These are phyloP conservation scores for Polylopha cassiicola DNA, from an alignment of 2,888 invertebrate genomes.

Conservation along the genomic window DNA sequence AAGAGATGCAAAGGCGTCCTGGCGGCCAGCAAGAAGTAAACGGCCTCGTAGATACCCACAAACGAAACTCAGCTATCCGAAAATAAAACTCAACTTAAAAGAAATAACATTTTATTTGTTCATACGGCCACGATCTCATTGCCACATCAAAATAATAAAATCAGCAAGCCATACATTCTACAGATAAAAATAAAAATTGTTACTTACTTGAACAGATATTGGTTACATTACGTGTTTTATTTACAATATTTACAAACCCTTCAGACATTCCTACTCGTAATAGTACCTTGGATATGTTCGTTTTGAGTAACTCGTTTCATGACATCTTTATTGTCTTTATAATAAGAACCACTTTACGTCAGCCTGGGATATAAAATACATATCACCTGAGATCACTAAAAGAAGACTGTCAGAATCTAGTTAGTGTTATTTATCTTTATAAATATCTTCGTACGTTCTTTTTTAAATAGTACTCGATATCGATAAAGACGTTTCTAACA, in stretches of 20 bases:
- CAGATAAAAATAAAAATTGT: slow-evolving; percentile 28
- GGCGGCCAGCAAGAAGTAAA: slow-evolving; percentile 7
- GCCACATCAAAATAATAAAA: slow-evolving; percentile 26
- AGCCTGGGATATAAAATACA: no score
- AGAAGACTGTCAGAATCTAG: no score
- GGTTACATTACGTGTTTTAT: slow-evolving; percentile 29
- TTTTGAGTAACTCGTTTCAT: no score
- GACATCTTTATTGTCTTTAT: no score
- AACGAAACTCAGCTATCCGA: not conserved
- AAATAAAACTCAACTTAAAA: slow-evolving; percentile 48
- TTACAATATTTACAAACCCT: slow-evolving; percentile 43
- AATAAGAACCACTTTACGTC: no score
- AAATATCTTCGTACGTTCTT: no score
- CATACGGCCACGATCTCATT: slow-evolving; percentile 43
- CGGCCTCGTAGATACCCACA: not conserved
- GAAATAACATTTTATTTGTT: slow-evolving; percentile 69
- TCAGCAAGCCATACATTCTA: slow-evolving; percentile 23
- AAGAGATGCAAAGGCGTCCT: slow-evolving; percentile 28
- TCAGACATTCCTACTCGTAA: slow-evolving; percentile 23
- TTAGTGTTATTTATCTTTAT: no score
- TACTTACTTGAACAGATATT: slow-evolving; percentile 26
- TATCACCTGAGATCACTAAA: no score
- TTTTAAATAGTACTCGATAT: no score
- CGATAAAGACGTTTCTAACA: no score
- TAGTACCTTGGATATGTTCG: not conserved